Conservation (phyloP, 2,797 vertebrate genomes). For the Cheirogaleus major region DNA sequence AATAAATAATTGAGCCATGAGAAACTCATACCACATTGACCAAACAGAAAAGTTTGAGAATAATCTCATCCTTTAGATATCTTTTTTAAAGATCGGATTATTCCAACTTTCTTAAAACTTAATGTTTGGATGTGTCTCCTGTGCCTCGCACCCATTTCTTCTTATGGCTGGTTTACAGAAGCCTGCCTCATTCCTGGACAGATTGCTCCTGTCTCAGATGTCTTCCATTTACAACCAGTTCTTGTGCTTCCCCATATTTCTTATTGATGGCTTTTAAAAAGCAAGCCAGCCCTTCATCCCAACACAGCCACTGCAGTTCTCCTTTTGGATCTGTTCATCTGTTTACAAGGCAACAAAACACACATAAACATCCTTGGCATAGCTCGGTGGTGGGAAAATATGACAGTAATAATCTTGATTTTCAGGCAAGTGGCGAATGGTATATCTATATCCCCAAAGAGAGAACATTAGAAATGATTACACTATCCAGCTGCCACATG, state of each 20-base stretch:
- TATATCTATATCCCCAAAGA: not conserved
- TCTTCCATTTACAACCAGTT: slow-evolving; percentile 38
- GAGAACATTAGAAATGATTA: slow-evolving; percentile 46
- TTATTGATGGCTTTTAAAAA: slow-evolving; percentile 59
- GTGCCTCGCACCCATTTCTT: not conserved
- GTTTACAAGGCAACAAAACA: slow-evolving; percentile 75
- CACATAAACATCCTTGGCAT: slow-evolving; percentile 61
- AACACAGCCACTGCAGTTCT: slow-evolving; percentile 32
- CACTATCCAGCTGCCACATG: not conserved
- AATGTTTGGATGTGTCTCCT: not conserved
- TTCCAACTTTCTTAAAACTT: not conserved
- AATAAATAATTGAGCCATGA: not conserved
- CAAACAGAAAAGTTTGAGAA: not conserved
- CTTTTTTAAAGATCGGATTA: slow-evolving; percentile 7
- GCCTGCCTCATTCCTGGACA: not conserved
- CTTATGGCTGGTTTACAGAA: not conserved
- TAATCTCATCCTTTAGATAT: not conserved
- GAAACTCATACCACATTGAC: not conserved
- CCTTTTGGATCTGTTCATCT: slow-evolving; percentile 44
- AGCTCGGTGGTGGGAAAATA: slow-evolving; percentile 61
- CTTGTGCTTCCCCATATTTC: slow-evolving; percentile 33
- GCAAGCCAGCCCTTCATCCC: slow-evolving; percentile 35
- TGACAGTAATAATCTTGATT: slow-evolving; percentile 61
- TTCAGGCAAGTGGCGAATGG: not conserved
- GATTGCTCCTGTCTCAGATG: slow-evolving; percentile 34